Base-by-base conservation (phyloP, 2,113 vertebrate species). In the Euleptes europaea region DNA sequence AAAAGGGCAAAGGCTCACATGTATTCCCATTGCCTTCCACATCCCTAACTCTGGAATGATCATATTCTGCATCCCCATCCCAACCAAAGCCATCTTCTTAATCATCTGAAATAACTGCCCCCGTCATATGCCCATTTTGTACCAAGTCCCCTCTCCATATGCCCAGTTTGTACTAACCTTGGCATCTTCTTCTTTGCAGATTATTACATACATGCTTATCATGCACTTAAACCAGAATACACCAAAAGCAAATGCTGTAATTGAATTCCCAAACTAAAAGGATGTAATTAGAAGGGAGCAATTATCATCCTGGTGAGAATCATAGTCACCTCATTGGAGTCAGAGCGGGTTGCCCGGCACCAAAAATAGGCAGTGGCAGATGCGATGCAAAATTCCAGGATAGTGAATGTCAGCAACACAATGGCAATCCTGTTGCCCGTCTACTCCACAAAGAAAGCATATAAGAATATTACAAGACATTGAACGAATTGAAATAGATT, bases 401-500 rank as follows among this genome's bases (percentile, higher is more conserved):
- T 65, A n/a, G 84, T 85, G 69, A 85, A 85, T 73, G 84, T 80
- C 84, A 85, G 26, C 84, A 85, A 63, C 60, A 80, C 77, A 65
- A 85, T 80, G 77, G 84, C 66, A n/a, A 85, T 85, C 77, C 84
- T 80, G 57, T 85, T 85, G 69, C 84, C 84, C 11, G 84, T 85
- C 84, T 85, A 80, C 14, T 63, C 67, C n/a, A 40, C 33, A 73
- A 73, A 65, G 54, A 42, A 85, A 80, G 60, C n/a, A 84, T n/a
- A 63, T 14, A 40, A 63, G 49, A 79, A 65, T 65, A 33, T 73
- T 70, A 78, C 15, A 78, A 54, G 74, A 14, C 2, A 19, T 69
- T 47, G 44, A 76, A 10, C 35, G 69, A 14, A 54, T 33, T 66
- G 65, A 69, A 77, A 67, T 5, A 42, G 33, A 85, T n/a, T 33